Base-by-base conservation (phyloP, 2,113 vertebrate genomes). In the Conger conger region DNA sequence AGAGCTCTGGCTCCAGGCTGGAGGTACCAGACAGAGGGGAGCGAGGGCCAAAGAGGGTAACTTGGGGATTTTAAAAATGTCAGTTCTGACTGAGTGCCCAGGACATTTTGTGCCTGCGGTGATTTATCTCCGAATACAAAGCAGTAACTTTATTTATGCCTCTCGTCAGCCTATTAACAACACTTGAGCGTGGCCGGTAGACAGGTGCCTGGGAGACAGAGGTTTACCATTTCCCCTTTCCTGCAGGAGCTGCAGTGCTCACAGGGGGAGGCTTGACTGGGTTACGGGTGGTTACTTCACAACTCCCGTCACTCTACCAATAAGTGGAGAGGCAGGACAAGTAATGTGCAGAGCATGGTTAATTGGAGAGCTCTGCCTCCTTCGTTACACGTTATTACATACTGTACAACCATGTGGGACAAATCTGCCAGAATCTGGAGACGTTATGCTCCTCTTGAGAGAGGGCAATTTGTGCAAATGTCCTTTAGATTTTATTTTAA, bases 131-230 rank as follows among this genome's bases (percentile, higher is more conserved):
- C 89, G 89, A 88, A 89, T 38, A 84, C 68, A 86, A 86, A 77
- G 82, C 87, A 87, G 88, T 89, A 91, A 92, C 90, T 92, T 91
- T 91, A 91, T 94, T 91, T 93, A 92, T 57, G 88, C 92, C 92
- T 92, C 93, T 94, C 93, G 89, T 93, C 92, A 91, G 91, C 90
- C 90, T 91, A 90, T 93, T 94, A 94, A 93, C 92, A 87, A 92
- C 90, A 87, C 88, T 89, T 86, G 86, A 92, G 92, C 89, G 73
- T 86, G 81, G 90, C 88, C 89, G 91, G 89, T 88, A 93, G 94
- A 91, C 94, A 94, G 92, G 92, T 94, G 93, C 90, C 86, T 85
- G 42, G 68, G 86, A 92, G 87, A 83, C 73, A 36, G 78, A 83
- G 87, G 89, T 93, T 91, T 91, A 92, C 89, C 88, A 88, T 90